Evolutionary conservation across 2,888 invertebrate species (phyloP).

Genomic region (Tridacna crocea): DNA sequence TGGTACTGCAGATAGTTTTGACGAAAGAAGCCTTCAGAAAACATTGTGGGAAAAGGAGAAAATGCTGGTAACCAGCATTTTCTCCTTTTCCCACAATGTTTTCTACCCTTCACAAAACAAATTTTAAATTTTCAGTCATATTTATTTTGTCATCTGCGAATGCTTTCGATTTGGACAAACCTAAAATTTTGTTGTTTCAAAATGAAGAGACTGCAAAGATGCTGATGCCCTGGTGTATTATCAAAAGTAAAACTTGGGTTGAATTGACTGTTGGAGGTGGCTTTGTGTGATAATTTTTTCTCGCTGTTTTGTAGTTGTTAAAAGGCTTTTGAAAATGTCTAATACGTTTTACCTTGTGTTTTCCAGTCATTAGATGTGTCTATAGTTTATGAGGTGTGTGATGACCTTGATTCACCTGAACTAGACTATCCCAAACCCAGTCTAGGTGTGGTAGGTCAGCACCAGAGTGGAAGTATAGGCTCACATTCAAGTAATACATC

Average conservation of each 20-base stretch:
- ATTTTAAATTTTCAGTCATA: too few species aligned
- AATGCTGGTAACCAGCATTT: background rate
- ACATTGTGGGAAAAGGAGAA: background rate
- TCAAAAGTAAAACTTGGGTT: too few species aligned
- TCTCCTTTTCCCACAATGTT: background rate
- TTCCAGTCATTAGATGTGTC: conserved; percentile 93
- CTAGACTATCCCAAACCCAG: conserved; percentile 88
- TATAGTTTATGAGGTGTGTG: conserved; percentile 91
- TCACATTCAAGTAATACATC: conserved; percentile 84
- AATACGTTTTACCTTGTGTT: conserved; percentile 7
- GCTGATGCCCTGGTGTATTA: too few species aligned
- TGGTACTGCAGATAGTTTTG: background rate
- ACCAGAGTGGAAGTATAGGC: conserved; percentile 82
- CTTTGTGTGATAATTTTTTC: too few species aligned
- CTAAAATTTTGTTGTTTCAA: too few species aligned
- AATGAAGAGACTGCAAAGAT: too few species aligned
- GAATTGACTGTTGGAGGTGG: too few species aligned
- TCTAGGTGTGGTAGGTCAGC: conserved; percentile 83
- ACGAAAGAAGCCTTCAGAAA: background rate
- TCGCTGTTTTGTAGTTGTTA: too few species aligned
- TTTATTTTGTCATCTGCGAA: too few species aligned
- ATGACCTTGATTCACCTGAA: conserved; percentile 88
- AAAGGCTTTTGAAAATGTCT: too few species aligned
- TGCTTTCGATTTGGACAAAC: too few species aligned
- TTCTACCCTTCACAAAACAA: too few species aligned